Percentiles rank a stretch among this genome's conserved stretches.
Conservation (phyloP, 37 sponge, comb jelly and placozoan species). For the Beroe ovata region DNA sequence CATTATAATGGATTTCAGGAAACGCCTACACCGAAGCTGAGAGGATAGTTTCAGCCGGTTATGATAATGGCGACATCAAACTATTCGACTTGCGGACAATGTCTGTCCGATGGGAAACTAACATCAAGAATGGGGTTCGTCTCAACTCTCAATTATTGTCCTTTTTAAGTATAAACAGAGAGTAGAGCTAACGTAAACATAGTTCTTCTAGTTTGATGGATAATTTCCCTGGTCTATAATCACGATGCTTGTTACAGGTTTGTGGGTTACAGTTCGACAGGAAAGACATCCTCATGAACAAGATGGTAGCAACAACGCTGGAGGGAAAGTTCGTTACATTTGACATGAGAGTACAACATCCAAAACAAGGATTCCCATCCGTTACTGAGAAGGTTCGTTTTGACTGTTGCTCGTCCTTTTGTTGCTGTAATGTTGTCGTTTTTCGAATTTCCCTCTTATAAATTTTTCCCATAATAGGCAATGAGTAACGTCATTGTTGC, state of each 20-base stretch:
- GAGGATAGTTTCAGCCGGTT: conserved; percentile 92
- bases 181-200: no score
- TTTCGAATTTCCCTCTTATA: neutral
- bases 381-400: conserved; percentile 95
- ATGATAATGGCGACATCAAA: conserved; percentile 98
- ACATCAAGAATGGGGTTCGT: conserved; percentile 95
- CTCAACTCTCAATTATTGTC: neutral
- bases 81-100: conserved; percentile 95
- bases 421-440: no score
- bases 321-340: conserved; percentile 84
- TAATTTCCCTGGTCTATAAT: no score
- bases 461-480: neutral
- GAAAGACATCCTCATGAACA: conserved; percentile 95
- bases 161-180: no score
- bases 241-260: no score
- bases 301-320: conserved; percentile 88
- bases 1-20: no score
- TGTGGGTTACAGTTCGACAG: conserved; percentile 95
- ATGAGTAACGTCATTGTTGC: conserved; percentile 20
- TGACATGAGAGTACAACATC: conserved; percentile 89
- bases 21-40: conserved; percentile 91
- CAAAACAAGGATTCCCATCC: conserved; percentile 86
- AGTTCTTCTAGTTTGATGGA: no score
- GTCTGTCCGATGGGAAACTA: conserved; percentile 95
- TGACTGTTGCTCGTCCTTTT: no score